Conservation (phyloP, 2,113 vertebrate species). For the Daboia siamensis region DNA sequence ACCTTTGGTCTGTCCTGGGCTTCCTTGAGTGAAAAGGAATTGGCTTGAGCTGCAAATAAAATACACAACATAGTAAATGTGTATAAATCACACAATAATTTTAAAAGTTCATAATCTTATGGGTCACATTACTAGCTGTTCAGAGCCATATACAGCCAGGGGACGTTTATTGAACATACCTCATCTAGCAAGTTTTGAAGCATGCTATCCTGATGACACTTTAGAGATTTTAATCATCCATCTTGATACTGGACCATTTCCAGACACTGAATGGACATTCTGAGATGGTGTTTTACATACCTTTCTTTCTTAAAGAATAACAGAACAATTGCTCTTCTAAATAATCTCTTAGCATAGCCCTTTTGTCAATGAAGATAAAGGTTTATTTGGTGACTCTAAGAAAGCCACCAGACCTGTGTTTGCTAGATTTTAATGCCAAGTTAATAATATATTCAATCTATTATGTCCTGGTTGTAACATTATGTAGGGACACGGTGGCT, state of each 20-base stretch:
- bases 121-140: background rate
- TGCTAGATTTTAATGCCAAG: background rate
- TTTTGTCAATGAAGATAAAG: background rate
- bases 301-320: background rate
- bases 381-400: background rate
- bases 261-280: background rate
- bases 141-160: background rate
- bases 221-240: background rate
- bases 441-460: background rate
- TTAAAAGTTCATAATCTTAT: background rate
- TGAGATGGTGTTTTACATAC: background rate
- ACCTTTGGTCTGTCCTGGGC: background rate
- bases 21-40: background rate
- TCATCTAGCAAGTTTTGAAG: background rate
- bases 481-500: no score
- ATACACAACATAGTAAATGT: background rate
- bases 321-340: background rate
- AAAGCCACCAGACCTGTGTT: background rate
- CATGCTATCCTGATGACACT: background rate
- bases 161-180: background rate
- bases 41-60: background rate
- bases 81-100: background rate
- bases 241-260: background rate
- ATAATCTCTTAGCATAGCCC: background rate
- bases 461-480: background rate